Base-by-base conservation (phyloP, 2,797 vertebrate genomes). In the Anguilla marmorata region DNA sequence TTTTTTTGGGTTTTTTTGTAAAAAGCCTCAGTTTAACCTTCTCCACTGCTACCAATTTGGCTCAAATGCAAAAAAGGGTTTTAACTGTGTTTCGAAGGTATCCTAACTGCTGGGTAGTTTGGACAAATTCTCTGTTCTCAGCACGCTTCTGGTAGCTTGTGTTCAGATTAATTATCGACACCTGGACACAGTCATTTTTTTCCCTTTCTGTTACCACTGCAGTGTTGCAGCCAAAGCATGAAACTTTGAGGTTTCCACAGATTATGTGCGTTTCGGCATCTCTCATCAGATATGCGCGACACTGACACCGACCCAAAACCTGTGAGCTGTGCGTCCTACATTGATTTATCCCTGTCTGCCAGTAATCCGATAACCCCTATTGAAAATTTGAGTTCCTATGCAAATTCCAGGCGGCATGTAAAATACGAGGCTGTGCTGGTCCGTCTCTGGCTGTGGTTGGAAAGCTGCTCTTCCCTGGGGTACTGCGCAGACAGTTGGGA, bases 1-100 rank as follows among this genome's bases (percentile, higher is more conserved):
- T 89, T 89, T 58, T 90, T 90, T 90, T 90, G 16, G 19, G 19
- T 87, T 16, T 90, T 19, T 80, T 72, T 72, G 60, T 82, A 74
- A 27, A 79, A 90, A 60, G 87, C 89, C 60, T 87, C 86, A 30
- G 86, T 66, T 85, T 86, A 50, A 90, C 56, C 80, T 90, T 33
- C 69, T 33, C 3, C 63, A 45, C 27, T 80, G 86, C 66, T 88
- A 41, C 27, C 74, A 56, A 54, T 63, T 76, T 85, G 79, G 48
- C 56, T n/a, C 7, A 30, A 7, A 58, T 69, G 79, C 58, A 86
- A 7, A 84, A 76, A 50, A 33, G 27, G 16, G 27, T 9, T 33
- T 45, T 45, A 45, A 45, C 24, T n/a, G 41, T 24, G 19, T 82
- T 21, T 50, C 45, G 12, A 9, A 24, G 3, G 21, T 50, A n/a